These are phyloP conservation scores for Psammodynastes pulverulentus DNA, from an alignment of 2,113 vertebrate species.

Conservation along the genomic window DNA sequence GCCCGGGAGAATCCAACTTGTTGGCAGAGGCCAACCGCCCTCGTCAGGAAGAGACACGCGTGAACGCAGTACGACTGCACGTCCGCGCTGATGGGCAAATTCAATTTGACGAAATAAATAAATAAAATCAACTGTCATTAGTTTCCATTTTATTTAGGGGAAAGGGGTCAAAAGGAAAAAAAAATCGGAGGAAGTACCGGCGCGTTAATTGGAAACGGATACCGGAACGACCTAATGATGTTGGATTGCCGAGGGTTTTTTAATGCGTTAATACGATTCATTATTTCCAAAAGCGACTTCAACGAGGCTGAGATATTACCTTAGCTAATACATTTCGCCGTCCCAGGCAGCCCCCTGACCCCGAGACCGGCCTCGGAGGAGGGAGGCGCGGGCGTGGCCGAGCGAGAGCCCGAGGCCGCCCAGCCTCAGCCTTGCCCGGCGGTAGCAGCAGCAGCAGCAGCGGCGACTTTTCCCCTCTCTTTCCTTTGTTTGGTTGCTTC, in stretches of 20 bases:
- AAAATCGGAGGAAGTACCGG: constrained; percentile 45
- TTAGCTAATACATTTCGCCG: constrained; percentile 69
- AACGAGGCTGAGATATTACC: constrained; percentile 72
- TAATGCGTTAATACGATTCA: constrained; percentile 80
- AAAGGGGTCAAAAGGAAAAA: constrained; percentile 76
- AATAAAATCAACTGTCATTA: constrained; percentile 89
- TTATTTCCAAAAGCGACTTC: constrained; percentile 77
- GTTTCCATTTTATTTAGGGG: constrained; percentile 78
- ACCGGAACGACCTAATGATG: constrained; percentile 77
- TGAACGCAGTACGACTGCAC: constrained; percentile 23
- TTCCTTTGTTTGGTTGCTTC: constrained; percentile 63
- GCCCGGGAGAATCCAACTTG: background rate
- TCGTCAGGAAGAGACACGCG: background rate
- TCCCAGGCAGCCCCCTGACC: constrained; percentile 55
- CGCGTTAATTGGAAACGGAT: constrained; percentile 80
- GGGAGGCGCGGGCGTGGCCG: background rate
- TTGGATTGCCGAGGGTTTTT: constrained; percentile 76
- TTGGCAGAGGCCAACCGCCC: constrained; percentile 8
- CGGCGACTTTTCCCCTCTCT: constrained; percentile 4
- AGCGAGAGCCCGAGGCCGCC: background rate
- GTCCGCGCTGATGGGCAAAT: constrained; percentile 65
- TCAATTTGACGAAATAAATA: constrained; percentile 83
- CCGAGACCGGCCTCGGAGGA: background rate
- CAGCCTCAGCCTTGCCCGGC: background rate
- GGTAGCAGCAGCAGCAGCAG: background rate